Conservation (phyloP, 1,140 invertebrate genomes). For the Babylonia areolata region DNA sequence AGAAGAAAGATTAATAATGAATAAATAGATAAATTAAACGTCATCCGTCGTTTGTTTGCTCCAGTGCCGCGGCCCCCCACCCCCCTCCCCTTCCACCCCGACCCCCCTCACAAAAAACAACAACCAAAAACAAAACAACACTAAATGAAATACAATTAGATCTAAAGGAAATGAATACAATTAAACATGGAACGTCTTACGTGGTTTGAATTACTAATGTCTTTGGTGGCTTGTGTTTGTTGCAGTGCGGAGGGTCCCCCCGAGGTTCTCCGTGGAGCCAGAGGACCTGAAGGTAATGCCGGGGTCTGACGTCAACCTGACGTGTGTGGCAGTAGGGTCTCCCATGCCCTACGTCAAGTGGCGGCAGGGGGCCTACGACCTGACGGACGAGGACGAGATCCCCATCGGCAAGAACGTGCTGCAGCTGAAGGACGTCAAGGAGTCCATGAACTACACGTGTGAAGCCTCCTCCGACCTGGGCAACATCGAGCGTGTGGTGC, state of each 20-base stretch:
- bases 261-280: constrained; percentile 94
- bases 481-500: constrained; percentile 88
- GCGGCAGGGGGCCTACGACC: constrained; percentile 90
- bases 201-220: no score
- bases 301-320: constrained; percentile 92
- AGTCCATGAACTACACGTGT: constrained; percentile 97
- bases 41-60: no score
- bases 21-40: no score
- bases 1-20: no score
- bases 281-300: constrained; percentile 92
- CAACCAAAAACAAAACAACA: no score
- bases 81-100: no score
- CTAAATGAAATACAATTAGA: no score
- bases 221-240: constrained; percentile 50
- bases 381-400: constrained; percentile 81
- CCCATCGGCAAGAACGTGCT: constrained; percentile 86
- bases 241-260: constrained; percentile 92
- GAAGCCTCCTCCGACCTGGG: constrained; percentile 95
- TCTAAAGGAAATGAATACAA: no score
- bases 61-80: no score
- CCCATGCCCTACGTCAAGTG: constrained; percentile 99
- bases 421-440: constrained; percentile 88
- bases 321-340: constrained; percentile 96
- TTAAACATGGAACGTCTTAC: no score
- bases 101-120: no score